Percentiles rank a stretch among this genome's conserved stretches.
Conservation (phyloP, 2,888 invertebrate genomes). For the Trachelus troglodyta region DNA sequence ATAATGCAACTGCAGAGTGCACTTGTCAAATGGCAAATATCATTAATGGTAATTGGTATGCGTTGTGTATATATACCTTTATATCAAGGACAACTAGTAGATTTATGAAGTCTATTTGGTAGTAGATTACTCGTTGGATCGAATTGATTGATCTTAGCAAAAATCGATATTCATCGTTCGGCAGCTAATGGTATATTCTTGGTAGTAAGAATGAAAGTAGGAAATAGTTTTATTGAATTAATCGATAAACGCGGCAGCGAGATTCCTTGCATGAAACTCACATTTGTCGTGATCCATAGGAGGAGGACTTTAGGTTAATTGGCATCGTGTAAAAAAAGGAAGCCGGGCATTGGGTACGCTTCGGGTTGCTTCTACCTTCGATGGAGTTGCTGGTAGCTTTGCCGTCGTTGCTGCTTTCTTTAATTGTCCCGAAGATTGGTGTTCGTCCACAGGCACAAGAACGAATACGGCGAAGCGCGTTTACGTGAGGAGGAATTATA, state of each 20-base stretch:
- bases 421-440: background rate
- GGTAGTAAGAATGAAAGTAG: constrained; percentile 12
- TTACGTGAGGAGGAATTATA: background rate
- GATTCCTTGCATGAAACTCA: constrained; percentile 10
- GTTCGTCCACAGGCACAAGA: background rate
- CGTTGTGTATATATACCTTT: too few relatives aligned
- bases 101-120: background rate
- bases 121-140: background rate
- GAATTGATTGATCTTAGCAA: background rate
- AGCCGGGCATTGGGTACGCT: background rate
- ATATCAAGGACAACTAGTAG: too few relatives aligned
- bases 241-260: constrained; percentile 3
- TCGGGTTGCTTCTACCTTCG: background rate
- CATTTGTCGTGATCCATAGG: background rate
- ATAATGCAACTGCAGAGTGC: background rate
- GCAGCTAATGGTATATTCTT: background rate
- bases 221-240: constrained; percentile 4
- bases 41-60: background rate
- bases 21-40: background rate
- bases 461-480: background rate
- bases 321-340: background rate
- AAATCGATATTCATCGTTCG: background rate
- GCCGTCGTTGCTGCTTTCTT: background rate
- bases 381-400: background rate
- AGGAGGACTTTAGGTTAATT: background rate